phyloP scores from a whole-genome alignment of 2,888 invertebrate species.

The Spisula solida region DNA sequence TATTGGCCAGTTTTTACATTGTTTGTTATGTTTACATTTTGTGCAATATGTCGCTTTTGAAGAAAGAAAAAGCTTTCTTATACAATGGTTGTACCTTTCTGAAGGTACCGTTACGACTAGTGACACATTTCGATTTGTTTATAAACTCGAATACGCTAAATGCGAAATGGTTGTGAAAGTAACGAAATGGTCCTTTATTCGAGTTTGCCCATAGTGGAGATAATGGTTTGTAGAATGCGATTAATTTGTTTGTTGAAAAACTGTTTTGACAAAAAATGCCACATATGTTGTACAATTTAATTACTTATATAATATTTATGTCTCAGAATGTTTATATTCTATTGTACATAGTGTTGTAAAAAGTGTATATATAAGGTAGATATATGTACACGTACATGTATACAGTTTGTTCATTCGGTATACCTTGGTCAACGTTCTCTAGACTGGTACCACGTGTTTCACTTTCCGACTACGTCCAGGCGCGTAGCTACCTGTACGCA shows the following conservation, averaged over 20 bases:
- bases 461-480: too few species aligned
- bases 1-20: constrained; percentile 41
- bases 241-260: constrained; percentile 1
- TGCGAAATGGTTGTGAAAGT: constrained; percentile 24
- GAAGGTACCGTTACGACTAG: neutral
- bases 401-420: constrained; percentile 10
- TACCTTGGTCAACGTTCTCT: neutral
- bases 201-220: constrained; percentile 9
- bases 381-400: neutral
- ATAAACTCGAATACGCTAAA: neutral
- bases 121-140: neutral
- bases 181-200: constrained; percentile 1
- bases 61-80: neutral
- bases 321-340: constrained; percentile 40
- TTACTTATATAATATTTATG: constrained; percentile 46
- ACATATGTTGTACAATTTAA: constrained; percentile 28
- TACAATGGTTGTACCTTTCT: neutral
- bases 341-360: constrained; percentile 44
- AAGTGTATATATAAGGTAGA: constrained; percentile 44
- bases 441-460: too few species aligned
- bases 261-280: constrained; percentile 28
- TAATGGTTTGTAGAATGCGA: neutral
- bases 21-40: constrained; percentile 38
- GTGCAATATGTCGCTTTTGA: constrained; percentile 38
- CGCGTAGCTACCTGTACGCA: too few species aligned